Base-by-base conservation (phyloP, 2,797 vertebrate species). In the Pipistrellus pipistrellus region DNA sequence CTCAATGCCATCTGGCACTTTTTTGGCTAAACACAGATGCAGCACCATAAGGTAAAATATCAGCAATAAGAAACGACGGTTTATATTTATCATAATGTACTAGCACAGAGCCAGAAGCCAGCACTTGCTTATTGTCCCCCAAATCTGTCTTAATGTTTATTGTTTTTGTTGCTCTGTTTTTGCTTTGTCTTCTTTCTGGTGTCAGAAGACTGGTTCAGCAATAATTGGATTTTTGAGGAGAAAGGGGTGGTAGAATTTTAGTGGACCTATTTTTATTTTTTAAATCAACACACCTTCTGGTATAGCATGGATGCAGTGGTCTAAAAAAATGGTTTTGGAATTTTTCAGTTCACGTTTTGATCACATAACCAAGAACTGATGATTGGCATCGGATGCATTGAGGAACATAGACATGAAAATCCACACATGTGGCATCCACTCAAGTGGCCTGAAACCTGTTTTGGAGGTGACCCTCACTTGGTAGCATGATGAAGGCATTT, bases 11-110 rank as follows among this genome's bases (percentile, higher is more conserved):
- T 86, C 88, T 97, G 96, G 71, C 27, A 14, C 15, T 78, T 57
- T 76, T 96, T 81, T 90, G 69, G 69, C 57, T 90, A 96, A 95
- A 88, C 69, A 80, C 85, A 92, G 88, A 95, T 95, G 32, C 11
- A 97, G n/a, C 41, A 80, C 76, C 94, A 95, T 90, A 94, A 96
- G 85, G 90, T 55, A 48, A 94, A 94, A 85, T 85, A 94, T 25
- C 72, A 89, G 44, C 64, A 69, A 41, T 85, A 91, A 92, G 77
- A 92, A 93, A 90, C 75, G 93, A 94, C 78, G 57, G 81, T 93
- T 95, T 64, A n/a, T 94, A 71, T 93, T 94, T 91, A 78, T 94
- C 73, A 78, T 82, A 82, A 93, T 66, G 38, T 41, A 57, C 68
- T 85, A 75, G 81, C 30, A 55, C 41, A 66, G n/a, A 77, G 73